Conservation (phyloP, 2,113 vertebrate genomes). For the Malurus cyaneus region DNA sequence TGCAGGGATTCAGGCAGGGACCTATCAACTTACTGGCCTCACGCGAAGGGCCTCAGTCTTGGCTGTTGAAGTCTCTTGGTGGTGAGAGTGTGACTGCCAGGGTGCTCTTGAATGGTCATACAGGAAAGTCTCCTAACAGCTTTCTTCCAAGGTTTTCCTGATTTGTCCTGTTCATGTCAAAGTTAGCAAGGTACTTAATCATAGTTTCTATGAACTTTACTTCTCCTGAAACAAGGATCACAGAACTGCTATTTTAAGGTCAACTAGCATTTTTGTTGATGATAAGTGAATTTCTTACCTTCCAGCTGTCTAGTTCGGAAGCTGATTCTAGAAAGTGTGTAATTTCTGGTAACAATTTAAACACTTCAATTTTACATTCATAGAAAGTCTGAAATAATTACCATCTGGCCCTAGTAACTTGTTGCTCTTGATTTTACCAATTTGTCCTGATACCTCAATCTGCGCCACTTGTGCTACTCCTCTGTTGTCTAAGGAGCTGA, state of each 20-base stretch:
- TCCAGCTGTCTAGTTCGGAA: not conserved
- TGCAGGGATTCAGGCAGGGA: not conserved
- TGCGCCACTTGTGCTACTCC: conserved; percentile 6
- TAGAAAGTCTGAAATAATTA: conserved; percentile 10
- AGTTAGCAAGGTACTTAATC: not conserved
- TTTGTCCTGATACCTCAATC: conserved; percentile 19
- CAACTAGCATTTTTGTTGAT: not conserved
- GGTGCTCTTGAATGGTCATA: not conserved
- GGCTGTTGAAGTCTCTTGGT: not conserved
- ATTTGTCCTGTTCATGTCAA: not conserved
- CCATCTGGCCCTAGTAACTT: conserved; percentile 18
- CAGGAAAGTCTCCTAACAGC: not conserved
- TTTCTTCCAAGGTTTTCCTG: not conserved
- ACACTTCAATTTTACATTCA: not conserved
- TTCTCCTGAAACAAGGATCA: not conserved
- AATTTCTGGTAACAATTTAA: not conserved
- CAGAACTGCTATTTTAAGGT: not conserved
- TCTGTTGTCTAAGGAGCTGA: not conserved
- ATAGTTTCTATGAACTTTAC: not conserved
- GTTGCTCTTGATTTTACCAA: conserved; percentile 30
- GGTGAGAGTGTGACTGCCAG: not conserved
- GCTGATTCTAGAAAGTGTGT: not conserved
- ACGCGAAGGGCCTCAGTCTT: not conserved
- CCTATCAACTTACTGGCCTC: too few species aligned
- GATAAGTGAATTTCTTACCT: not conserved